phyloP scores from a whole-genome alignment of 2,113 vertebrate genomes.

The Zeus faber region DNA sequence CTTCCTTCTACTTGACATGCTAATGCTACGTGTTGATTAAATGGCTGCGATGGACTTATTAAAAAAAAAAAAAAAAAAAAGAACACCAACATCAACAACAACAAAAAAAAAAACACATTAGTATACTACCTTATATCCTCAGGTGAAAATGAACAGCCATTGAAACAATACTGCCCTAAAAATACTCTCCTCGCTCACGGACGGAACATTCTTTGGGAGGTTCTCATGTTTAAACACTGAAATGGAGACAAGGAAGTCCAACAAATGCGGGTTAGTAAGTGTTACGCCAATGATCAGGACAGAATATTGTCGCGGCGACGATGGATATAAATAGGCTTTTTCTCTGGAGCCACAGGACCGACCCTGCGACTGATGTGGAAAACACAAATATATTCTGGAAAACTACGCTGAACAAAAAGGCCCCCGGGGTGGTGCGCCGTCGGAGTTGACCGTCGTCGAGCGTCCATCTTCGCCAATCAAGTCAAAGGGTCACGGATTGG shows the following conservation, averaged over 20 bases:
- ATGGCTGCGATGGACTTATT: slow-evolving; percentile 8
- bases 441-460: slow-evolving; percentile 3
- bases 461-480: slow-evolving; percentile 23
- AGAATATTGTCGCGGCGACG: too few species aligned
- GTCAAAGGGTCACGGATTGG: slow-evolving; percentile 46
- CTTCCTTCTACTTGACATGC: slow-evolving; percentile 15
- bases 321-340: too few species aligned
- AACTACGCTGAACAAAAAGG: slow-evolving; percentile 20
- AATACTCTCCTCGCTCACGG: slow-evolving; percentile 19
- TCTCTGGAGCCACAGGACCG: too few species aligned
- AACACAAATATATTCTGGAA: not conserved
- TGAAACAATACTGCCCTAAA: slow-evolving; percentile 39
- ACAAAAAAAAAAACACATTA: too few species aligned
- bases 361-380: too few species aligned
- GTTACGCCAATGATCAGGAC: too few species aligned
- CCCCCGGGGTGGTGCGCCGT: slow-evolving; percentile 9
- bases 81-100: too few species aligned
- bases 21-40: not conserved
- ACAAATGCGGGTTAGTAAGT: too few species aligned
- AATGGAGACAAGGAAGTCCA: slow-evolving; percentile 18
- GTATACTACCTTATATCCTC: too few species aligned
- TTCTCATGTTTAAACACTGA: slow-evolving; percentile 37
- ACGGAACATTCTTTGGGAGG: slow-evolving; percentile 20
- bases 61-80: too few species aligned
- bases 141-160: too few species aligned